These are phyloP conservation scores for Chunga burmeisteri DNA, from an alignment of 2,113 vertebrate species.

Conservation along the genomic window DNA sequence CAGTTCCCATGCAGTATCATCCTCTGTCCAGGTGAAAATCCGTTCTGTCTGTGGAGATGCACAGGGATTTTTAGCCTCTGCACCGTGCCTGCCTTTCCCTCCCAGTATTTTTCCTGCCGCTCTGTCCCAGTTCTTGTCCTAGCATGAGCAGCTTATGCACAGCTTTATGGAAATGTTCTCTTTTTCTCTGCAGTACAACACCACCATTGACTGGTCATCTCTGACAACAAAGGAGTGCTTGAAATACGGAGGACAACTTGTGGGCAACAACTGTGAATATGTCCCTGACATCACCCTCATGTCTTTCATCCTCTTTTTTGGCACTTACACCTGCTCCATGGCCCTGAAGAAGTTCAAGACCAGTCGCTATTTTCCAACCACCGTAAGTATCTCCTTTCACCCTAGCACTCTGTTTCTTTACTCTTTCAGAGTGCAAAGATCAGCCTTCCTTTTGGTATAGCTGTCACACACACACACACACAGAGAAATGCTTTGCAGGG, in stretches of 20 bases:
- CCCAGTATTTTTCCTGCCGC: background rate
- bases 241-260: constrained; percentile 83
- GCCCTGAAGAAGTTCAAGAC: constrained; percentile 97
- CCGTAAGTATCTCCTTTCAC: constrained; percentile 76
- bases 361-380: constrained; percentile 95
- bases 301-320: constrained; percentile 98
- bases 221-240: constrained; percentile 85
- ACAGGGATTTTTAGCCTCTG: background rate
- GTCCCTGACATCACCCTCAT: constrained; percentile 95
- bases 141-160: accelerated
- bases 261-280: constrained; percentile 85
- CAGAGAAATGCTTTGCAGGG: background rate
- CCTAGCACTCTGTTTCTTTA: background rate
- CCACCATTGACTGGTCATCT: constrained; percentile 81
- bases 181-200: constrained; percentile 72
- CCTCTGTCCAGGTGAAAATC: background rate
- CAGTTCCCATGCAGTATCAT: background rate
- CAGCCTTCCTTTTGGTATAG: background rate
- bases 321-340: constrained; percentile 97
- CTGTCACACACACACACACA: background rate
- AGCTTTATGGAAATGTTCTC: background rate
- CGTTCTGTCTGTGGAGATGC: background rate
- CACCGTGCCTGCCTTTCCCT: background rate
- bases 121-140: background rate
- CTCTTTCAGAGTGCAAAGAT: background rate